Evolutionary conservation across 2,888 invertebrate species (phyloP).

Genomic region (Caenorhabditis doughertyi): DNA sequence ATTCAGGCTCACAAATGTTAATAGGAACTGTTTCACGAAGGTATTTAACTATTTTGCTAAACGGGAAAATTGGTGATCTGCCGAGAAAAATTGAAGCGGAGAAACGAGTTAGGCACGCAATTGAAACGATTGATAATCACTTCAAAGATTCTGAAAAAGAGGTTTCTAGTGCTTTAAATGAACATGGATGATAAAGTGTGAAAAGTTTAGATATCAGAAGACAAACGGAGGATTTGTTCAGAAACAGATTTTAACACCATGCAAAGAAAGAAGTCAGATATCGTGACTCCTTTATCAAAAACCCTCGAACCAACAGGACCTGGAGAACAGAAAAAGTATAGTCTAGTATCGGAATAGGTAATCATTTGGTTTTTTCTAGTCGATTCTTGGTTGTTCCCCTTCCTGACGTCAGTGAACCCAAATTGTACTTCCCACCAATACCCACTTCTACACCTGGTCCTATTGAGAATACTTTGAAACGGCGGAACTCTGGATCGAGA

Average conservation of each 20-base stretch:
- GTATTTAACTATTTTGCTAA: conserved; percentile 64
- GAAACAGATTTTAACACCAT: conserved; percentile 54
- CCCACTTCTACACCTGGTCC: conserved; percentile 26
- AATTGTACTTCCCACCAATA: conserved; percentile 44
- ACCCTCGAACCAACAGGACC: conserved; percentile 36
- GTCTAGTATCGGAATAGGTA: background rate
- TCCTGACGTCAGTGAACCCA: conserved; percentile 53
- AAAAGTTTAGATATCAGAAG: conserved; percentile 54
- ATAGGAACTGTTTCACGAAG: conserved; percentile 81
- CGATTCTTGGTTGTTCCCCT: conserved; percentile 61
- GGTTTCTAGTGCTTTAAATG: too few relatives aligned
- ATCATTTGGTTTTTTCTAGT: conserved; percentile 18
- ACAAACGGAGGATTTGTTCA: conserved; percentile 47
- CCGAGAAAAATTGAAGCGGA: conserved; percentile 78
- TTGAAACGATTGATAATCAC: conserved; percentile 81
- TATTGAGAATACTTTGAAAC: conserved; percentile 47
- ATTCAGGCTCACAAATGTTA: conserved; percentile 78
- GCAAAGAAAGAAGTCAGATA: conserved; percentile 45
- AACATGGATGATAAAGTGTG: too few relatives aligned
- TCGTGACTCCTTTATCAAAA: conserved; percentile 37
- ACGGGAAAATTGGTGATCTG: conserved; percentile 74
- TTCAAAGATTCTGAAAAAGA: conserved; percentile 76
- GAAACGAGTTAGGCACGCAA: conserved; percentile 76
- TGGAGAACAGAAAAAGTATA: conserved; percentile 50
- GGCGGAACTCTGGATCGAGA: conserved; percentile 43